Conservation (phyloP, 2,113 vertebrate species). For the Scopus umbretta region DNA sequence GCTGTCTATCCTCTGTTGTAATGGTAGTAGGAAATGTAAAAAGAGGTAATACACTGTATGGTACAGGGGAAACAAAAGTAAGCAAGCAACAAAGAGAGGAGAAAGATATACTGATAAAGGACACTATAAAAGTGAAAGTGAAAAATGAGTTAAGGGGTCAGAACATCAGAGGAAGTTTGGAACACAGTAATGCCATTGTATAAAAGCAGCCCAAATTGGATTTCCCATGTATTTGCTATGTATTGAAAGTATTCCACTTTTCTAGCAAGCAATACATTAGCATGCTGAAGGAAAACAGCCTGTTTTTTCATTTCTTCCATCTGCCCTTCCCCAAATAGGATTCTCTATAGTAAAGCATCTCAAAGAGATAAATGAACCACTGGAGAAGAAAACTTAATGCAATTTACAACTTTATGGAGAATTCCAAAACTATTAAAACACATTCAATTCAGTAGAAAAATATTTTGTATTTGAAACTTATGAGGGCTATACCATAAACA, state of each 20-base stretch:
- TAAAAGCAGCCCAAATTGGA: not conserved
- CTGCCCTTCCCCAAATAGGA: not conserved
- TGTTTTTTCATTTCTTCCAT: not conserved
- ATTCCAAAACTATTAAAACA: not conserved
- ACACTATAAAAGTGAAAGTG: not conserved
- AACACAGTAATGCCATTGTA: not conserved
- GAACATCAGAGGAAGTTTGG: not conserved
- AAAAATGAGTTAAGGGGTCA: not conserved
- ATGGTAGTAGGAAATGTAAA: not conserved
- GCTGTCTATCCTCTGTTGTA: not conserved
- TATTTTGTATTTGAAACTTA: not conserved
- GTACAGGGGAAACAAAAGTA: not conserved
- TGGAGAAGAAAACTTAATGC: not conserved
- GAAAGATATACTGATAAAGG: not conserved
- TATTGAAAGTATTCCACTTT: not conserved
- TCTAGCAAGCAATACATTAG: not conserved
- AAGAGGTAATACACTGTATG: not conserved
- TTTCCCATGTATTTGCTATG: not conserved
- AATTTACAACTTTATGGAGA: not conserved
- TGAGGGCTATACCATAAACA: not conserved
- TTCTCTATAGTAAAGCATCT: not conserved
- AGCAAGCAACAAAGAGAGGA: not conserved
- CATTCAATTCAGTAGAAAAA: not conserved
- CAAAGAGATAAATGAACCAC: not conserved
- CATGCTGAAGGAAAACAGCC: not conserved